phyloP scores from a whole-genome alignment of 37 sponge, comb jelly and placozoan species.

The Theonella swinhoei region DNA sequence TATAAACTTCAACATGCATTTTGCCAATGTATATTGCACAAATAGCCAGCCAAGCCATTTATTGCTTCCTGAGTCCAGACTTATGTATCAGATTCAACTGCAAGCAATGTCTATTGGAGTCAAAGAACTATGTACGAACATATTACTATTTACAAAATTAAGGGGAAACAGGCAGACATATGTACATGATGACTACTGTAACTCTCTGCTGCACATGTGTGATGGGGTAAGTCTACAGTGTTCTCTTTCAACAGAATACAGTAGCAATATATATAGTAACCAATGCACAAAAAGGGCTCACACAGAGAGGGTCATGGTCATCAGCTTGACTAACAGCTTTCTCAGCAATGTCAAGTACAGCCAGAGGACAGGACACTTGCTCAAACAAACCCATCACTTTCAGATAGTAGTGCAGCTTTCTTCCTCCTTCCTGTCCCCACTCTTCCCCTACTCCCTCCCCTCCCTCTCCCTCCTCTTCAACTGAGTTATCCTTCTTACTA shows the following conservation, averaged over 20 bases:
- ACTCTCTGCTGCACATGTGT: no score
- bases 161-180: background rate
- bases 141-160: background rate
- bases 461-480: slow-evolving; percentile 2
- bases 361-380: slow-evolving; percentile 17
- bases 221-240: no score
- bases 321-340: slow-evolving; percentile 1
- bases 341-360: slow-evolving; percentile 32
- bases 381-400: slow-evolving; percentile 70
- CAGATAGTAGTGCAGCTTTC: slow-evolving; percentile 33
- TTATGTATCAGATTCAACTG: no score
- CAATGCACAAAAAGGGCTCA: background rate
- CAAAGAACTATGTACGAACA: background rate
- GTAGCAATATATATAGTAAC: background rate
- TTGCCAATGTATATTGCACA: no score
- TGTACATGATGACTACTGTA: background rate
- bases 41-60: no score
- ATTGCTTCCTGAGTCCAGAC: no score
- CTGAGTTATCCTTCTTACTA: no score
- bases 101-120: no score
- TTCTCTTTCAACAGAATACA: background rate
- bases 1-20: no score
- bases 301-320: slow-evolving; percentile 10
- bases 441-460: background rate
- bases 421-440: background rate